Evolutionary conservation across 1,140 invertebrate genomes (phyloP).

Genomic region (Neodiprion pinetum): DNA sequence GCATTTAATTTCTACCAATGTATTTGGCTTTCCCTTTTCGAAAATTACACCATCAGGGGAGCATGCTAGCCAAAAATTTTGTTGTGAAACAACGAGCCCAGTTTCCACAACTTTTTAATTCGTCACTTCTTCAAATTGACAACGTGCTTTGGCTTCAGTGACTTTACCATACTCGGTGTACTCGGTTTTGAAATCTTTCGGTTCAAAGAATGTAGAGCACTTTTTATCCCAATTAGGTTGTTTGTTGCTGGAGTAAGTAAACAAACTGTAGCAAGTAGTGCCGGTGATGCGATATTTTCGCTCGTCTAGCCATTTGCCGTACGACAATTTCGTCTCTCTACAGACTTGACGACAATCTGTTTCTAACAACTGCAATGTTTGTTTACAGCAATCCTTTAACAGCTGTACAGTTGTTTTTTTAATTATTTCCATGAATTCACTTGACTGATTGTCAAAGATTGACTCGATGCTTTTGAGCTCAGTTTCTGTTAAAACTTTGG

Average conservation of each 20-base stretch:
- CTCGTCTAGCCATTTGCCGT: conserved; percentile 8
- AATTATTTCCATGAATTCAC: too few species aligned
- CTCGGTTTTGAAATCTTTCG: conserved; percentile 22
- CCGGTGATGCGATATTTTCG: conserved; percentile 16
- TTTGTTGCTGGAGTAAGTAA: conserved; percentile 15
- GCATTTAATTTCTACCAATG: conserved; percentile 33
- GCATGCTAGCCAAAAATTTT: conserved; percentile 32
- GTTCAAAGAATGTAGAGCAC: conserved; percentile 10
- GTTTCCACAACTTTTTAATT: conserved; percentile 19
- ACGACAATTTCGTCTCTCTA: conserved; percentile 7
- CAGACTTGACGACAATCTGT: background rate
- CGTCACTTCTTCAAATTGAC: conserved; percentile 19
- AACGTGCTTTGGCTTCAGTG: conserved; percentile 22
- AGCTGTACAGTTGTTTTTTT: too few species aligned
- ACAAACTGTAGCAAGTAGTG: conserved; percentile 5
- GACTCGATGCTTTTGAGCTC: too few species aligned
- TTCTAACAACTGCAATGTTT: background rate
- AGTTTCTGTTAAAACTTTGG: too few species aligned
- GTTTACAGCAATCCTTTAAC: too few species aligned
- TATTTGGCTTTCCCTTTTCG: conserved; percentile 18
- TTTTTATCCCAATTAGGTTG: conserved; percentile 20
- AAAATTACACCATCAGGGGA: conserved; percentile 36
- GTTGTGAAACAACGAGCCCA: conserved; percentile 26
- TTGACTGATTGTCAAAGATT: too few species aligned
- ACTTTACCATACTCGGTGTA: conserved; percentile 28